Percentiles rank a stretch among this genome's conserved stretches.
Conservation (phyloP, 2,113 vertebrate species). For the Rhizomys pruinosus region DNA sequence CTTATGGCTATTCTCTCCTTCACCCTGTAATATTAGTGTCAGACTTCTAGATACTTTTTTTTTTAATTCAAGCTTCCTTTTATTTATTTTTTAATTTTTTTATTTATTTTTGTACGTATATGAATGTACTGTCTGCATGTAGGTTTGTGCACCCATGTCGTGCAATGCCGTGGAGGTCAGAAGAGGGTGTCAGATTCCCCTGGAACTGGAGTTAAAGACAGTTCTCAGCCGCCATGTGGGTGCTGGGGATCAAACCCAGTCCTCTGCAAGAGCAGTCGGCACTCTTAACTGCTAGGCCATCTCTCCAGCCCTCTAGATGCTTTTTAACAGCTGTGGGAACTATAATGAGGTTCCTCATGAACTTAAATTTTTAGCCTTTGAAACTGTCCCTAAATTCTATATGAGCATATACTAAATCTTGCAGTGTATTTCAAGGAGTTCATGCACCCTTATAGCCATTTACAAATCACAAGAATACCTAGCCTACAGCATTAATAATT, state of each 20-base stretch:
- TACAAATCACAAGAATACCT: neutral
- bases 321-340: constrained; percentile 25
- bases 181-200: too few species aligned
- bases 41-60: neutral
- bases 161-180: too few species aligned
- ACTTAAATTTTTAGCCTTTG: constrained; percentile 37
- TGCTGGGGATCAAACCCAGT: too few species aligned
- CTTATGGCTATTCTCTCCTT: neutral
- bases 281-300: too few species aligned
- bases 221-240: too few species aligned
- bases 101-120: too few species aligned
- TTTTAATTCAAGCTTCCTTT: too few species aligned
- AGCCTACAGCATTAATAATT: neutral
- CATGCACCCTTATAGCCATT: neutral
- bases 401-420: neutral
- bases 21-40: neutral
- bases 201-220: too few species aligned
- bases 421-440: neutral
- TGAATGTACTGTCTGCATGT: too few species aligned
- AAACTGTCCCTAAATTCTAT: neutral
- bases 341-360: neutral
- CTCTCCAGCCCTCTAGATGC: neutral
- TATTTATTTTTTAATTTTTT: too few species aligned
- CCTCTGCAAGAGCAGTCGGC: too few species aligned
- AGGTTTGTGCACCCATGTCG: too few species aligned